Evolutionary conservation across 1,140 invertebrate species (phyloP).

Genomic region (Drosophila bocki): DNA sequence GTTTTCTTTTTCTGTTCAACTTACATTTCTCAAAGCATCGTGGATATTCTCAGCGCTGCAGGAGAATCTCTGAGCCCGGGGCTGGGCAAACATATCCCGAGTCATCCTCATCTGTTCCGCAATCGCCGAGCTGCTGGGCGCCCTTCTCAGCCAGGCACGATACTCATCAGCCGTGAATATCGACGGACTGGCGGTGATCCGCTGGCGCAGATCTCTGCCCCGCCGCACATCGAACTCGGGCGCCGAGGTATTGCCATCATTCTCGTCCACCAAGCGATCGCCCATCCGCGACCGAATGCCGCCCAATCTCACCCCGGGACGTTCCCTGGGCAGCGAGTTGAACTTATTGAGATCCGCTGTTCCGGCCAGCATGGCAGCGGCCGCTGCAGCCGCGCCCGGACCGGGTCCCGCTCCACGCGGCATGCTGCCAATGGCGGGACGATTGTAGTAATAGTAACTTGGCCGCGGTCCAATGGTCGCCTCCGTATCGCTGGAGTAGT

Average conservation of each 20-base stretch:
- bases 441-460: constrained; percentile 91
- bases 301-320: constrained; percentile 86
- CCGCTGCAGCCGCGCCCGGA: constrained; percentile 62
- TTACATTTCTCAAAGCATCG: constrained; percentile 91
- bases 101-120: constrained; percentile 94
- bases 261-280: constrained; percentile 89
- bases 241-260: constrained; percentile 92
- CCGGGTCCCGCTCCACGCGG: constrained; percentile 84
- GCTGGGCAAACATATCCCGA: constrained; percentile 88
- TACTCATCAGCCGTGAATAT: constrained; percentile 97
- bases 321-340: constrained; percentile 91
- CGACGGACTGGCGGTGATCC: constrained; percentile 84
- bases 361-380: constrained; percentile 82
- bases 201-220: constrained; percentile 85
- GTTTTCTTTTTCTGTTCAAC: constrained; percentile 40
- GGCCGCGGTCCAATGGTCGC: constrained; percentile 91
- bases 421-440: constrained; percentile 86
- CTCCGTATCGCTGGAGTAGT: constrained; percentile 98
- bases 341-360: constrained; percentile 86
- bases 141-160: constrained; percentile 93
- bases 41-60: constrained; percentile 96
- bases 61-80: constrained; percentile 91
- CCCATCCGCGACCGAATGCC: constrained; percentile 79
- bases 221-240: constrained; percentile 91
- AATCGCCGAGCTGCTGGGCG: constrained; percentile 96